These are phyloP conservation scores for Limosa lapponica DNA, from an alignment of 2,797 vertebrate genomes.

Conservation along the genomic window DNA sequence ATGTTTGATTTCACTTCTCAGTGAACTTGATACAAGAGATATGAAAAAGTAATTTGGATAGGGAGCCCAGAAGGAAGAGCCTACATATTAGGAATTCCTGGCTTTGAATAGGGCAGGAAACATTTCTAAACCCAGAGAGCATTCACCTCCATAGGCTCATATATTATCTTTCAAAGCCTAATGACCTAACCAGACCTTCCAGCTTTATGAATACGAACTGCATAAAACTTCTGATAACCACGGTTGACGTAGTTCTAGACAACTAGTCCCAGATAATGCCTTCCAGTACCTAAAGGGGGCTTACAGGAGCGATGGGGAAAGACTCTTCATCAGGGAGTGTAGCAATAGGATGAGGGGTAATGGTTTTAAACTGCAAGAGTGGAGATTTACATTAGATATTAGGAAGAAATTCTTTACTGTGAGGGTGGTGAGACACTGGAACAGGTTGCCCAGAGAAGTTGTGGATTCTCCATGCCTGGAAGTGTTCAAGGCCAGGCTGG, in stretches of 20 bases:
- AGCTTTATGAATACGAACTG: background rate
- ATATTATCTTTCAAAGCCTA: background rate
- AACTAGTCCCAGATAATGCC: too few species aligned
- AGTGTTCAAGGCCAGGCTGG: too few species aligned
- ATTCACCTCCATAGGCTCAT: background rate
- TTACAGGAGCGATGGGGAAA: too few species aligned
- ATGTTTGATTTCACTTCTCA: background rate
- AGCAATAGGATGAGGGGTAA: too few species aligned
- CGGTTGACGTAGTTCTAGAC: background rate
- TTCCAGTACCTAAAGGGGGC: too few species aligned
- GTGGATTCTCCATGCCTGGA: too few species aligned
- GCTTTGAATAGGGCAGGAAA: background rate
- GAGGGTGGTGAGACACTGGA: too few species aligned
- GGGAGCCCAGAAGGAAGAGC: conserved; percentile 5
- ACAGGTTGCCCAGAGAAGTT: too few species aligned
- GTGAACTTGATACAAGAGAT: background rate
- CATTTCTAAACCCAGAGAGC: background rate
- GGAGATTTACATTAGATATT: too few species aligned
- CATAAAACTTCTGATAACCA: background rate
- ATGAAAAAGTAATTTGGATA: background rate
- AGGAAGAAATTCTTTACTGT: too few species aligned
- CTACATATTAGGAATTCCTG: background rate
- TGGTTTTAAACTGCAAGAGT: too few species aligned
- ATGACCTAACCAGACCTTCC: background rate
- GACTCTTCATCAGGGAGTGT: too few species aligned